These are phyloP conservation scores for Indicator maculatus DNA, from an alignment of 2,113 vertebrate genomes.

Conservation along the genomic window DNA sequence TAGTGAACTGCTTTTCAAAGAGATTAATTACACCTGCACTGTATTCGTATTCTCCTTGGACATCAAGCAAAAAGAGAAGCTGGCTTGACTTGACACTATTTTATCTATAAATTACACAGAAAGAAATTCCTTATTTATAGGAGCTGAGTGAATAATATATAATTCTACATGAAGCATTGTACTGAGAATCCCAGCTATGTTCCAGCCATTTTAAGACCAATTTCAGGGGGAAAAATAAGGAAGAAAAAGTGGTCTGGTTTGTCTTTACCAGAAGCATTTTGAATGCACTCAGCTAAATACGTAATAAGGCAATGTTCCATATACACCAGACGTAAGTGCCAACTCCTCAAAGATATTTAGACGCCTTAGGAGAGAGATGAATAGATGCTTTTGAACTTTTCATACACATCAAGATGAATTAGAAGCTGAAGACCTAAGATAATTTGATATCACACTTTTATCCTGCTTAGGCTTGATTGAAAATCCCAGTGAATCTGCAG, in stretches of 20 bases:
- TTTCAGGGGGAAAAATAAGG: background rate
- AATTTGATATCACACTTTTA: background rate
- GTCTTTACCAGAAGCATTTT: background rate
- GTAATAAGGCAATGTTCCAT: background rate
- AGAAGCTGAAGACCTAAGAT: background rate
- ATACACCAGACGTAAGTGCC: background rate
- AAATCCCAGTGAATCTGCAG: background rate
- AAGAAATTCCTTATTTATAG: background rate
- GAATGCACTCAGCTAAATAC: background rate
- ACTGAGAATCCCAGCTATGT: background rate
- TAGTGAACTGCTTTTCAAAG: constrained; percentile 4
- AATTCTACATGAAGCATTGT: background rate
- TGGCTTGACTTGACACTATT: background rate
- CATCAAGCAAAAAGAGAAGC: background rate
- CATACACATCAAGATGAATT: background rate
- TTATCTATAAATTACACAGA: background rate
- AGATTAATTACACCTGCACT: constrained; percentile 13
- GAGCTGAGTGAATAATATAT: background rate
- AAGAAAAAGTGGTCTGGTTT: background rate
- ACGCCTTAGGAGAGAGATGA: background rate
- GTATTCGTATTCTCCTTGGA: constrained; percentile 15
- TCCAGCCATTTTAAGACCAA: background rate
- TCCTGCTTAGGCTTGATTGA: background rate
- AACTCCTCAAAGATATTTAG: background rate
- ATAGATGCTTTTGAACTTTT: background rate